A percentile compares a stretch with the other conserved stretches of the same genome.
phyloP scores from a whole-genome alignment of 2,888 invertebrate species.

The Spodoptera littoralis region DNA sequence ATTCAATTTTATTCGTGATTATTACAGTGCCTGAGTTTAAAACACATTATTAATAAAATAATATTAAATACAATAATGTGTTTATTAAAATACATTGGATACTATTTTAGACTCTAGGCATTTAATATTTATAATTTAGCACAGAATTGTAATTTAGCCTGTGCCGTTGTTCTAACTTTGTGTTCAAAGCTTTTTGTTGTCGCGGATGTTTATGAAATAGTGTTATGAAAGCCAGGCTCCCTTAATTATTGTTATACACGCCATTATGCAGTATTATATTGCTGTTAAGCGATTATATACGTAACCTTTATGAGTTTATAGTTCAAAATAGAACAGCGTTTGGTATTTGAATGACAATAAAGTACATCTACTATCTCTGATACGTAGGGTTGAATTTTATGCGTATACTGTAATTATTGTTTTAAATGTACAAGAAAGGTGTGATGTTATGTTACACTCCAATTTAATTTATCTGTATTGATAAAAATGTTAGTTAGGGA shows the following conservation, averaged over 20 bases:
- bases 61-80: no score
- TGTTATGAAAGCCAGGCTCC: slow-evolving; percentile 38
- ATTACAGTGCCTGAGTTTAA: no score
- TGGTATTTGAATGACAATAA: background rate
- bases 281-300: slow-evolving; percentile 18
- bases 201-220: slow-evolving; percentile 46
- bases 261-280: slow-evolving; percentile 46
- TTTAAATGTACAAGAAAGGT: no score
- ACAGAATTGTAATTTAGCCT: slow-evolving; percentile 23
- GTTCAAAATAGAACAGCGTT: slow-evolving; percentile 9
- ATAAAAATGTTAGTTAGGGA: background rate
- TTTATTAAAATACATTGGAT: no score
- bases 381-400: slow-evolving; percentile 13
- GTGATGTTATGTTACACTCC: no score
- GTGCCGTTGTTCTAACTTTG: slow-evolving; percentile 6
- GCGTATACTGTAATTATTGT: no score
- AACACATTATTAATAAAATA: no score
- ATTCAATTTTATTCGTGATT: no score
- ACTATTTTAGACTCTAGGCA: no score
- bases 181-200: slow-evolving; percentile 48
- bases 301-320: background rate
- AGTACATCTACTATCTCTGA: slow-evolving; percentile 14
- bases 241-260: slow-evolving; percentile 49
- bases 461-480: no score
- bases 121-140: slow-evolving; percentile 16